A percentile compares a stretch with the other conserved stretches of the same genome.
Conservation (phyloP, 1,140 invertebrate species). For the Meteorus sp. region DNA sequence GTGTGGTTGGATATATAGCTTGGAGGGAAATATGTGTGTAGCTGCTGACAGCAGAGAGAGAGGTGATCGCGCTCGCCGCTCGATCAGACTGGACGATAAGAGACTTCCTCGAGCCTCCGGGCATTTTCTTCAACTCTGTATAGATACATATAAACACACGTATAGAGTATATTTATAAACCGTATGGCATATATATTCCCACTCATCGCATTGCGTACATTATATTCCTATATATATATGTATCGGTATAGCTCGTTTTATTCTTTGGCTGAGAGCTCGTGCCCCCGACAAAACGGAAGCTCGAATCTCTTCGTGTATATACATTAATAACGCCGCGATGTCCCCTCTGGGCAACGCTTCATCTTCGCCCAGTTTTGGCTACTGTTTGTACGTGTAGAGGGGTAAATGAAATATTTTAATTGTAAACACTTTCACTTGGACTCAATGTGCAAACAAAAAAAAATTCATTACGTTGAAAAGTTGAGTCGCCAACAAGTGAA, state of each 20-base stretch:
- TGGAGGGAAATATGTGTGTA: background rate
- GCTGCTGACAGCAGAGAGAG: conserved; percentile 1
- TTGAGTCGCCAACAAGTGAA: conserved; percentile 6
- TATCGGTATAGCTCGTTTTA: background rate
- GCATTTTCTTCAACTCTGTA: conserved; percentile 1
- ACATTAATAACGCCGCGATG: conserved; percentile 57
- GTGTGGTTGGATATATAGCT: background rate
- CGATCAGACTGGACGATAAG: conserved; percentile 16
- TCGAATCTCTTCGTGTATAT: conserved; percentile 51
- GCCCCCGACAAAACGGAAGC: conserved; percentile 47
- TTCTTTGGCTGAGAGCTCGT: conserved; percentile 7
- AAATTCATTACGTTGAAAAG: conserved; percentile 23
- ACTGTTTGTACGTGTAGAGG: too few species aligned
- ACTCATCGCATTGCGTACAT: conserved; percentile 10
- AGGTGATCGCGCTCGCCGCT: conserved; percentile 1
- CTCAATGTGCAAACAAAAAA: conserved; percentile 33
- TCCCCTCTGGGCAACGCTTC: conserved; percentile 58
- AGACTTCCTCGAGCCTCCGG: conserved; percentile 8
- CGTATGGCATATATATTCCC: conserved; percentile 10
- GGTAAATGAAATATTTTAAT: conserved; percentile 52
- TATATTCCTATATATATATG: background rate
- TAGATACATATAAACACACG: background rate
- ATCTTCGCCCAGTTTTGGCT: conserved; percentile 48
- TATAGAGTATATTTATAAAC: background rate
- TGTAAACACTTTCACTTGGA: conserved; percentile 33